Base-by-base conservation (phyloP, 2,113 vertebrate genomes). In the Scomber scombrus region DNA sequence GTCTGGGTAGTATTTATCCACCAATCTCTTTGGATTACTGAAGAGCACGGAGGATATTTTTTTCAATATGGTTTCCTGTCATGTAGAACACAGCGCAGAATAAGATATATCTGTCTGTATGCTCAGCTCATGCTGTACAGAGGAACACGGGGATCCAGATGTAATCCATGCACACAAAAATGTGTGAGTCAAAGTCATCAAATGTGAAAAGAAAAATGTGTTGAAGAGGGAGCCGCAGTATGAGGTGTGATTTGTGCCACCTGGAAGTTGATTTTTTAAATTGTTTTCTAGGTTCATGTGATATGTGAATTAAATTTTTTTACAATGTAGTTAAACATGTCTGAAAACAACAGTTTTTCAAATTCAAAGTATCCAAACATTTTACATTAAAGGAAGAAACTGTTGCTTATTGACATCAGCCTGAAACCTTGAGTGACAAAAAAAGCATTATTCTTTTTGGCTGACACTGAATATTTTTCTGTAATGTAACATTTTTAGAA, bases 11-110 rank as follows among this genome's bases (percentile, higher is more conserved):
- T 83, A 77, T 85, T 85, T 77, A 87, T 90, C 74, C 71, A 62
- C 64, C 82, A 75, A 77, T 89, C 74, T 90, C 79, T 51, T 78
- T 73, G 69, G 81, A 85, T 89, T 89, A 85, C 69, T 11, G 47
- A 85, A 78, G 16, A 60, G 49, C 71, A 70, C 65, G 34, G 46
- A 85, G 80, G 75, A 62, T 81, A 61, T 78, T 66, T 69, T 69
- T 85, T 34, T 77, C 9, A 23, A 82, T 77, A 52, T 1, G 2
- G 11, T 16, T 75, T 69, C 75, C 78, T 69, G 70, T 67, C 76
- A 78, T 29, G 79, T 13, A 11, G 19, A 68, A 40, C 63, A 70
- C 62, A 64, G 74, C 43, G 10, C 50, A 70, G 68, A 82, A 74
- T 77, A 70, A 80, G 69, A 63, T 64, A 16, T 23, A 46, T 69